A percentile compares a stretch with the other conserved stretches of the same genome.
phyloP scores from a whole-genome alignment of 2,888 invertebrate species.

The Osmoderma eremita region DNA sequence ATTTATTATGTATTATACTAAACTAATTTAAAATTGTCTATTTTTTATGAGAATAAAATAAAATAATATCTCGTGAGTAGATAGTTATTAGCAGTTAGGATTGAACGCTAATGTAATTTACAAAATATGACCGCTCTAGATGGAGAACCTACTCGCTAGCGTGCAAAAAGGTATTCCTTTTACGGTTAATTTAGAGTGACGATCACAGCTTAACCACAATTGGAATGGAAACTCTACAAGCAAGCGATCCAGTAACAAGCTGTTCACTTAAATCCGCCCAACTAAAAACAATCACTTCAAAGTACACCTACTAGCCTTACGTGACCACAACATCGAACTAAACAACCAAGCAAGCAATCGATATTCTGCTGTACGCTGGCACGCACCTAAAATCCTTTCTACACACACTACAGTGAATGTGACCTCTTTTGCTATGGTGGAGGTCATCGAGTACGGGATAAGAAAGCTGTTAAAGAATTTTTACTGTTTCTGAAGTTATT shows the following conservation, averaged over 20 bases:
- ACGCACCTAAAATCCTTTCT: slow-evolving; percentile 58
- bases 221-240: neutral
- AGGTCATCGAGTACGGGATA: slow-evolving; percentile 2
- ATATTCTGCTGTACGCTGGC: slow-evolving; percentile 54
- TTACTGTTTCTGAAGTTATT: too few relatives aligned
- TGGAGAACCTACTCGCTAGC: too few relatives aligned
- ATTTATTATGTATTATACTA: too few relatives aligned
- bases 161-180: too few relatives aligned
- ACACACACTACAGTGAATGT: slow-evolving; percentile 58
- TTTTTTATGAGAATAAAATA: too few relatives aligned
- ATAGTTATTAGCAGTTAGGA: too few relatives aligned
- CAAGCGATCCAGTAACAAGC: slow-evolving; percentile 5
- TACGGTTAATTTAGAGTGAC: neutral
- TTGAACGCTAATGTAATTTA: too few relatives aligned
- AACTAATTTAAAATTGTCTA: too few relatives aligned
- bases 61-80: too few relatives aligned
- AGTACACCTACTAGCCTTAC: slow-evolving; percentile 26
- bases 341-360: slow-evolving; percentile 51
- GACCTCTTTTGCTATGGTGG: slow-evolving; percentile 41
- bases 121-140: too few relatives aligned
- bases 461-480: too few relatives aligned
- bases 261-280: neutral
- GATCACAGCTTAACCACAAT: neutral
- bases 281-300: neutral
- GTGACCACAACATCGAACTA: slow-evolving; percentile 37